Evolutionary conservation across 1,140 invertebrate genomes (phyloP).

Genomic region (Pantala flavescens): DNA sequence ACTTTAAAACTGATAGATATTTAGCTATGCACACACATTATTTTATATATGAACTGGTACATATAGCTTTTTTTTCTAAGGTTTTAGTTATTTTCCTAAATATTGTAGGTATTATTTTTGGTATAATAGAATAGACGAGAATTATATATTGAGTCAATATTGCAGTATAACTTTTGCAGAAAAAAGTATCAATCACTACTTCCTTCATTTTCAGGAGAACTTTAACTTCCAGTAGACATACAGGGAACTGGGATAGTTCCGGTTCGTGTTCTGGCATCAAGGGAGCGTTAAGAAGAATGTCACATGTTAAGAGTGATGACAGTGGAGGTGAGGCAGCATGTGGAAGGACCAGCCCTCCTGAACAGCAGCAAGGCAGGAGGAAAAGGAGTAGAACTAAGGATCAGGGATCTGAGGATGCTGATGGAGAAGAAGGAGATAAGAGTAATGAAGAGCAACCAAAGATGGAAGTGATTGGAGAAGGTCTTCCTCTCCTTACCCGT

Average conservation of each 20-base stretch:
- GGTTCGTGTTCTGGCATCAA: constrained; percentile 14
- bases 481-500: constrained; percentile 65
- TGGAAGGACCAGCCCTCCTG: constrained; percentile 30
- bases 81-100: no score
- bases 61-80: no score
- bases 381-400: constrained; percentile 34
- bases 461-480: constrained; percentile 51
- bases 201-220: background rate
- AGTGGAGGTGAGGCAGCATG: background rate
- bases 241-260: constrained; percentile 15
- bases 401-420: constrained; percentile 13
- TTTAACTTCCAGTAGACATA: constrained; percentile 20
- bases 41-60: no score
- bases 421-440: constrained; percentile 13
- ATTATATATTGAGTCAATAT: no score
- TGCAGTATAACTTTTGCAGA: no score
- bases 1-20: no score
- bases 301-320: constrained; percentile 31
- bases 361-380: constrained; percentile 25
- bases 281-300: constrained; percentile 31
- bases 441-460: constrained; percentile 25
- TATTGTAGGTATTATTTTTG: no score
- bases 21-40: no score
- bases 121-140: no score
- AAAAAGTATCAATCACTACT: no score